These are phyloP conservation scores for Decapterus maruadsi DNA, from an alignment of 2,797 vertebrate genomes.

Conservation along the genomic window DNA sequence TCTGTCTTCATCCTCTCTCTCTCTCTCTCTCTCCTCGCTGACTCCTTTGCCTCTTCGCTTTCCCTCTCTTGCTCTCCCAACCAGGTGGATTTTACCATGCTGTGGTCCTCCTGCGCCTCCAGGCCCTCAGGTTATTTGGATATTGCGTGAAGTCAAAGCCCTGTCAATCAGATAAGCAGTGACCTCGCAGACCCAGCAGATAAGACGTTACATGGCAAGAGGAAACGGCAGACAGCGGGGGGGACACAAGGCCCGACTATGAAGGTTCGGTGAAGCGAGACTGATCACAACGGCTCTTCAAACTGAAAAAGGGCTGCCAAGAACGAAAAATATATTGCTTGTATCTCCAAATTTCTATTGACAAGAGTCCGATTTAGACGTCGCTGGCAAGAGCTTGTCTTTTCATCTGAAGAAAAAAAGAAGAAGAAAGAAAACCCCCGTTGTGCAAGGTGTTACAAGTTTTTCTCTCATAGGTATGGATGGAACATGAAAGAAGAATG, in stretches of 20 bases:
- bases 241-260: constrained; percentile 76
- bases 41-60: constrained; percentile 48
- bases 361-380: constrained; percentile 52
- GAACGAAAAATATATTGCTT: constrained; percentile 59
- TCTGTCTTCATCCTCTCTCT: constrained; percentile 55
- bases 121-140: constrained; percentile 79
- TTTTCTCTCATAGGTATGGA: constrained; percentile 15
- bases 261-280: constrained; percentile 75
- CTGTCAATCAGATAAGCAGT: constrained; percentile 86
- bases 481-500: constrained; percentile 1
- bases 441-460: constrained; percentile 27
- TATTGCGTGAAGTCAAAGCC: constrained; percentile 78
- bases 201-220: constrained; percentile 80
- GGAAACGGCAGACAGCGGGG: constrained; percentile 76
- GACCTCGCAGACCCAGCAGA: constrained; percentile 78
- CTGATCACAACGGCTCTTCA: constrained; percentile 76
- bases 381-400: constrained; percentile 33
- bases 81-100: constrained; percentile 64
- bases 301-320: constrained; percentile 64
- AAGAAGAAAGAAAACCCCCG: constrained; percentile 6
- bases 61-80: constrained; percentile 29
- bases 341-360: constrained; percentile 49
- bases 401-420: constrained; percentile 19
- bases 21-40: constrained; percentile 16
- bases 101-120: constrained; percentile 70